Conservation (phyloP, 1,140 invertebrate genomes). For the Atta colombica region DNA sequence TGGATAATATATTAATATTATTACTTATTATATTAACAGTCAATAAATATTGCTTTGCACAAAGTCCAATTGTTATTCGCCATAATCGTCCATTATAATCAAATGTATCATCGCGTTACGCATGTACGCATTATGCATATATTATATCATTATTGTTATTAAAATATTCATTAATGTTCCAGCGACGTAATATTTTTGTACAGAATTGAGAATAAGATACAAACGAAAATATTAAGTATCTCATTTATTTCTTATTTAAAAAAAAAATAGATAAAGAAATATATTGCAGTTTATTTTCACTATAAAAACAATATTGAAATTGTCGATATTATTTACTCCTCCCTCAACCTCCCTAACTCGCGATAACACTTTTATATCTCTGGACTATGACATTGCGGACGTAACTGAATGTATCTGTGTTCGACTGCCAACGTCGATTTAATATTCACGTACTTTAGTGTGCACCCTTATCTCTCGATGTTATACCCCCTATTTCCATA, state of each 20-base stretch:
- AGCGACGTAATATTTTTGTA: background rate
- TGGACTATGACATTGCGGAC: background rate
- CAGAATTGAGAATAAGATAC: background rate
- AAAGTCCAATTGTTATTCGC: conserved; percentile 35
- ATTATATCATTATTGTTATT: conserved; percentile 3
- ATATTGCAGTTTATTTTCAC: background rate
- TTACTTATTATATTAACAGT: conserved; percentile 57
- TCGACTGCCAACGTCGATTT: conserved; percentile 50
- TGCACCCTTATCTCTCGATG: conserved; percentile 1
- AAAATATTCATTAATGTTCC: background rate
- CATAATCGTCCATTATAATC: conserved; percentile 18
- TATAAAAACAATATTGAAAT: background rate
- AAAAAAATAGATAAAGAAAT: background rate
- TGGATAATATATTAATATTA: conserved; percentile 24
- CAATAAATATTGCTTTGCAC: conserved; percentile 43
- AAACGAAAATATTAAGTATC: background rate
- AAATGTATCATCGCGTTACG: background rate
- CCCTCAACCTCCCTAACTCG: background rate
- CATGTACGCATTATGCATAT: background rate
- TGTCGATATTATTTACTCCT: conserved; percentile 35
- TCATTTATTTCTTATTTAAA: background rate
- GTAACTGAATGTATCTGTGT: conserved; percentile 17
- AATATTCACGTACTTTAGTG: conserved; percentile 68
- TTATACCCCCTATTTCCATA: conserved; percentile 60
- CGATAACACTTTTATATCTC: conserved; percentile 49